A percentile compares a stretch with the other conserved stretches of the same genome.
Conservation (phyloP, 2,113 vertebrate species). For the Isurus oxyrinchus region DNA sequence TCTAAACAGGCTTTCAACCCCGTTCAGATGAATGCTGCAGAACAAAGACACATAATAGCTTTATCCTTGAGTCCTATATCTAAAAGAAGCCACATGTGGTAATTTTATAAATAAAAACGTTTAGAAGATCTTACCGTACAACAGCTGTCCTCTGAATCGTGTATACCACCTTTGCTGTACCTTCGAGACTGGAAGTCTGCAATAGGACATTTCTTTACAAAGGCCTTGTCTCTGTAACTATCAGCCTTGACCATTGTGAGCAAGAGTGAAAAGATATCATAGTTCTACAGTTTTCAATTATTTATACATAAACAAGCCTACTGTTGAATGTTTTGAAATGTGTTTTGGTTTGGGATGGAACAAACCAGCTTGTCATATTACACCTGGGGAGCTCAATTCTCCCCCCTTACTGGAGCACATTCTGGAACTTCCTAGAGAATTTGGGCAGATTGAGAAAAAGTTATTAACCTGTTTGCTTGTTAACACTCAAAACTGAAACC, state of each 20-base stretch:
- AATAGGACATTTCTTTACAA: neutral
- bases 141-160: neutral
- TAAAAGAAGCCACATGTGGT: neutral
- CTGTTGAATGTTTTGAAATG: neutral
- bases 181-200: neutral
- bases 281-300: neutral
- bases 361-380: neutral
- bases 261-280: neutral
- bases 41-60: neutral
- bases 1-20: neutral
- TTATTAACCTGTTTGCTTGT: neutral
- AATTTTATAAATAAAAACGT: neutral
- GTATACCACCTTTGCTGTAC: neutral
- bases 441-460: neutral
- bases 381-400: neutral
- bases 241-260: neutral
- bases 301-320: slow-evolving; percentile 20
- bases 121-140: neutral
- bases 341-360: neutral
- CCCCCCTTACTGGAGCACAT: too few relatives aligned
- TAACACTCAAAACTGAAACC: neutral
- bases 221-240: neutral
- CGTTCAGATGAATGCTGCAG: neutral
- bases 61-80: neutral
- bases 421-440: neutral